Evolutionary conservation across 2,888 invertebrate genomes (phyloP).

Genomic region (Chymomyza amoena): DNA sequence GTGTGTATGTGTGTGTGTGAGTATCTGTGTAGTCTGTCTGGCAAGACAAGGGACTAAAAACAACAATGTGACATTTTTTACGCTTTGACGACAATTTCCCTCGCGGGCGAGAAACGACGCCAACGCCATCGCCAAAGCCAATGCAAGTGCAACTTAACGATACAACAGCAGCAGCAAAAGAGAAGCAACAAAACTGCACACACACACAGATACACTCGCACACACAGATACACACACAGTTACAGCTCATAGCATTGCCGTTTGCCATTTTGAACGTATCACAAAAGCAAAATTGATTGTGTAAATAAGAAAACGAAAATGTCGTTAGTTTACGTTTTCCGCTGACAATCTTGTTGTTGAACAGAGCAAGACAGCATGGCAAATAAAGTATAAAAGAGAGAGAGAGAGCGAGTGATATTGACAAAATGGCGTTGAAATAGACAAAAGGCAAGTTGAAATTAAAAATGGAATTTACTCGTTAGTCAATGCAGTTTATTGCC

Average conservation of each 20-base stretch:
- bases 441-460: conserved; percentile 51
- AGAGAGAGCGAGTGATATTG: neutral
- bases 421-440: conserved; percentile 42
- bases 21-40: conserved; percentile 9
- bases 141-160: conserved; percentile 52
- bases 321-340: conserved; percentile 71
- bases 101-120: conserved; percentile 42
- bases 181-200: neutral
- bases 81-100: conserved; percentile 71
- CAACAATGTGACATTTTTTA: conserved; percentile 66
- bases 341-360: conserved; percentile 56
- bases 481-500: conserved; percentile 59
- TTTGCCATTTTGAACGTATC: conserved; percentile 36
- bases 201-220: neutral
- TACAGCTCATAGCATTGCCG: conserved; percentile 10
- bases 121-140: conserved; percentile 44
- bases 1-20: conserved; percentile 21
- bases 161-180: conserved; percentile 29
- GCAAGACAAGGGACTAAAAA: conserved; percentile 37
- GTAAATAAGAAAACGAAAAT: conserved; percentile 72
- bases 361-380: neutral
- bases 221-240: neutral
- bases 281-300: conserved; percentile 71
- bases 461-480: conserved; percentile 72
- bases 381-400: neutral